Conservation (phyloP, 2,888 invertebrate species). For the Alloscopus bannaensis region DNA sequence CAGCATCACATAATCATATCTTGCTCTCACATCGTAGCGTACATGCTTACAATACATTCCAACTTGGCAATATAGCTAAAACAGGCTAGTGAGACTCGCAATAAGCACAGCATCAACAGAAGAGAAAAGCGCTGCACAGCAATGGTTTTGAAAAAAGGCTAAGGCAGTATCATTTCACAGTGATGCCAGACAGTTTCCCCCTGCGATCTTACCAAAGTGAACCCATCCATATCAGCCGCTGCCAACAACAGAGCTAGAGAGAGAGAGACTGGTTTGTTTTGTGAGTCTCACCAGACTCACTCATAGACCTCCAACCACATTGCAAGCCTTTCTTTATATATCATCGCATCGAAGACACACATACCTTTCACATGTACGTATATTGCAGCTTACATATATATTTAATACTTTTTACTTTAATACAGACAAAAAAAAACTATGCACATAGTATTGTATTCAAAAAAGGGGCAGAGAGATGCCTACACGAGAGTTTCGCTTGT, state of each 20-base stretch:
- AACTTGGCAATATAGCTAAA: constrained; percentile 45
- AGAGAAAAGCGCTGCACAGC: constrained; percentile 52
- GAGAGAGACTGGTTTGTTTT: constrained; percentile 27
- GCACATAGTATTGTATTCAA: constrained; percentile 20
- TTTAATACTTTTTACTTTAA: background rate
- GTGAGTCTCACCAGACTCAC: constrained; percentile 17
- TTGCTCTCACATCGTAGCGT: constrained; percentile 63
- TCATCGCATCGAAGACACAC: too few species aligned
- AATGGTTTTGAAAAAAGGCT: constrained; percentile 39
- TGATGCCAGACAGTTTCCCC: constrained; percentile 58
- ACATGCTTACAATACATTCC: constrained; percentile 40
- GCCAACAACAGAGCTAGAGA: constrained; percentile 11
- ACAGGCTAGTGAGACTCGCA: constrained; percentile 47
- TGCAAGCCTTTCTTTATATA: too few species aligned
- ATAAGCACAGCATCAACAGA: constrained; percentile 41
- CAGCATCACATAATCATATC: constrained; percentile 67
- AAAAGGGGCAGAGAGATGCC: constrained; percentile 18
- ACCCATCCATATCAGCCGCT: constrained; percentile 60
- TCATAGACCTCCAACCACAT: constrained; percentile 7
- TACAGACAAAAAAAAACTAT: constrained; percentile 16
- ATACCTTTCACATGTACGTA: constrained; percentile 1
- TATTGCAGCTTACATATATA: background rate
- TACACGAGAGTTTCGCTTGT: constrained; percentile 42
- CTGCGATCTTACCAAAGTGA: constrained; percentile 63
- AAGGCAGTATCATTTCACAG: constrained; percentile 44